Base-by-base conservation (phyloP, 2,113 vertebrate species). In the Ceratotherium simum region DNA sequence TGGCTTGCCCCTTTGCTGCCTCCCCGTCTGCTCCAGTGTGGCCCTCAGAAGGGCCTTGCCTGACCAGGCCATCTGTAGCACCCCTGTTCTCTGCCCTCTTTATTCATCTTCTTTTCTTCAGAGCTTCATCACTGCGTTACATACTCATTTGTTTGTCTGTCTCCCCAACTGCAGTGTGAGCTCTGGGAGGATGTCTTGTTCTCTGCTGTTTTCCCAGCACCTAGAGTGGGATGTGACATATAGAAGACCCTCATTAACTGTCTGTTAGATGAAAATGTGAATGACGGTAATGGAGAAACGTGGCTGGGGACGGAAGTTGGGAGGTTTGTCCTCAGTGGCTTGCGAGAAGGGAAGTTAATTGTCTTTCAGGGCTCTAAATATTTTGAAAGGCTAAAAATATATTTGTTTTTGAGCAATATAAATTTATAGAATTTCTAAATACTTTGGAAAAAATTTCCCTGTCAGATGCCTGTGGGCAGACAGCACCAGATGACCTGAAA, bases 51-150 rank as follows among this genome's bases (percentile, higher is more conserved):
- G 73, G n/a, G 11, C 20, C 20, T 33, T 17, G 42, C 31, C 18
- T 65, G n/a, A 31, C 16, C 4, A 0, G 0, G 2, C 8, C 31
- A 8, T 33, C 36, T 4, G 23, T 6, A 27, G 3, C 7, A 2
- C 33, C 6, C 29, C 58, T 62, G n/a, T 58, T 58, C 88, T 75
- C 78, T 78, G 56, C 10, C 46, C 17, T 51, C 27, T 72, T 51
- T 8, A 6, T 62, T 79, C 31, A 36, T 33, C 25, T 20, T 64
- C n/a, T 67, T 51, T 56, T 39, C 21, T 64, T 25, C 21, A n/a
- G 69, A 60, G 51, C 72, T 18, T 39, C 20, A 25, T 75, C 10
- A 3, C 46, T 17, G 3, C 2, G 0, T n/a, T 10, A 11, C 6
- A 1, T 4, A 20, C 27, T 76, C 10, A 1, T 36, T 72, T 14